Base-by-base conservation (phyloP, 1,140 invertebrate genomes). In the Leptinotarsa texana region DNA sequence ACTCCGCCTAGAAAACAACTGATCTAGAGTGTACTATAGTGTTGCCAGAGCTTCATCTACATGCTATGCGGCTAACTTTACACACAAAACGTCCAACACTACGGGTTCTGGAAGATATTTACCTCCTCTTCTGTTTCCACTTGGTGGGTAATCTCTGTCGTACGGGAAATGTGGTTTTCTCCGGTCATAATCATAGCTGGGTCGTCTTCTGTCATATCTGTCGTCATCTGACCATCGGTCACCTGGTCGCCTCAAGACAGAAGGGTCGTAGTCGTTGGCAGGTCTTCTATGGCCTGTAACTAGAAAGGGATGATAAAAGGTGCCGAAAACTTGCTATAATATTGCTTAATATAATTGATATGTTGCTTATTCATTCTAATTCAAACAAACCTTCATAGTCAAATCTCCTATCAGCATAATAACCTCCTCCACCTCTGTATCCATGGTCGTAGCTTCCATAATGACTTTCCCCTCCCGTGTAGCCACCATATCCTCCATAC, bases 71-170 rank as follows among this genome's bases (percentile, higher is more conserved):
- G 71, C 61, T 47, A 74, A 48, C 18, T 67, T 24, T 4, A 73
- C 15, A 67, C 80, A 80, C 67, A 82, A 77, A 22, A 82, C 77
- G 70, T 82, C 79, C 77, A 78, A 81, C 57, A 81, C 77, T 65
- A 79, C 75, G 15, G 62, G 80, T 24, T 70, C 48, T 27, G 74
- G 76, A n/a, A 75, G 63, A 81, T 82, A 80, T 81, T 82, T 83
- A 82, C 81, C 82, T 83, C 82, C 82, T 48, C 78, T 74, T 76
- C 80, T 63, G 27, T 77, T 74, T 72, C 68, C 69, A 61, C 69
- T 57, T 4, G 4, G 17, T 15, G 15, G 51, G 51, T 57, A 57
- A 15, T 57, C 51, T 4, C 51, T 15, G 13, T 57, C 51, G 51
- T 57, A 57, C 0, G 51, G 51, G 1, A 57, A 18, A 17, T 57